phyloP scores from a whole-genome alignment of 2,797 vertebrate species.

The Danio tinwini region DNA sequence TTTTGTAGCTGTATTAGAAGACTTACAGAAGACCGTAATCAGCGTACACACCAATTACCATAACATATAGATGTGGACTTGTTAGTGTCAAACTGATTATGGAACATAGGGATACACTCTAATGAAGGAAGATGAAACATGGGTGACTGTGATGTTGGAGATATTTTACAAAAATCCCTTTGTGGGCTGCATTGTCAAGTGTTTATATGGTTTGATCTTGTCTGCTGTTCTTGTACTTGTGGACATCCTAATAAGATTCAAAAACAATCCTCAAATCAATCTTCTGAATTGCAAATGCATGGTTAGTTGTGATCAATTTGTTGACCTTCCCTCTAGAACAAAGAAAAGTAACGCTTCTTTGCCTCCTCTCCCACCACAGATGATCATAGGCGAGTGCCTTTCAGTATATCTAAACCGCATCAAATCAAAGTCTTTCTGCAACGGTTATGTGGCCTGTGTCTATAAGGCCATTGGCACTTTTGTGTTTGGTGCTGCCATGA shows the following conservation, averaged over 20 bases:
- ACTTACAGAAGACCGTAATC: background rate
- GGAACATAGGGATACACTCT: background rate
- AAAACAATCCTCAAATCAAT: background rate
- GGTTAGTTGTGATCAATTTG: background rate
- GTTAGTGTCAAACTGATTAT: background rate
- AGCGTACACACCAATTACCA: background rate
- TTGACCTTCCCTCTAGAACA: background rate
- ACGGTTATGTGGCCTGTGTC: slow-evolving; percentile 86
- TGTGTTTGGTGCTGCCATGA: slow-evolving; percentile 94
- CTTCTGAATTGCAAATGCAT: background rate
- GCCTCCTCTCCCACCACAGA: slow-evolving; percentile 75
- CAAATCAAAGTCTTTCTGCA: slow-evolving; percentile 90
- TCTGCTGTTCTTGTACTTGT: slow-evolving; percentile 38
- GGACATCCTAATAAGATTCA: slow-evolving; percentile 52
- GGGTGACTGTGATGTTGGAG: slow-evolving; percentile 16
- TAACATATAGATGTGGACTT: background rate
- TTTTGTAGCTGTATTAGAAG: background rate
- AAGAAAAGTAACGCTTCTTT: slow-evolving; percentile 25
- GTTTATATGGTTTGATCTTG: slow-evolving; percentile 38
- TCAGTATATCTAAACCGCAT: slow-evolving; percentile 87
- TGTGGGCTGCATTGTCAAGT: slow-evolving; percentile 58
- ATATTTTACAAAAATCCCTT: background rate
- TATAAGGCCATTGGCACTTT: slow-evolving; percentile 96
- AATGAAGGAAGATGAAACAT: slow-evolving; percentile 4
- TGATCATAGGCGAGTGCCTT: slow-evolving; percentile 90